Evolutionary conservation across 2,888 invertebrate genomes (phyloP).

Genomic region (Chloromyia formosa): DNA sequence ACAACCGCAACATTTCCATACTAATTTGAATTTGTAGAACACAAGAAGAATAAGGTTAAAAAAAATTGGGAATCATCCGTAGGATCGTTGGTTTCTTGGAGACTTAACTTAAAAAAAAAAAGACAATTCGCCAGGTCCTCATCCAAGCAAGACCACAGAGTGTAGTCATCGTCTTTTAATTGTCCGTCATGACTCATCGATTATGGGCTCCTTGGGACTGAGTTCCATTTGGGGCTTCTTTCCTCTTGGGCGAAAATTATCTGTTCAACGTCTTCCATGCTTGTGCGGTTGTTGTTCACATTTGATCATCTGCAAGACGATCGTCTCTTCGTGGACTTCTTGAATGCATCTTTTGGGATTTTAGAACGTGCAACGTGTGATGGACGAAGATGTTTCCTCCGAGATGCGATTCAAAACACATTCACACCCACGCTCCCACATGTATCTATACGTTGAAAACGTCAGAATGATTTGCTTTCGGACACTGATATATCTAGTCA

Average conservation of each 20-base stretch:
- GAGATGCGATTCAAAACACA: background rate
- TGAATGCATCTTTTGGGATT: conserved; percentile 5
- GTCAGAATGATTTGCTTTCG: conserved; percentile 39
- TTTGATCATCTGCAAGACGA: background rate
- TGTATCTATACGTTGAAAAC: too few species aligned
- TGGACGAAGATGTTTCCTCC: background rate
- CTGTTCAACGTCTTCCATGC: background rate
- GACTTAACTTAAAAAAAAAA: too few species aligned
- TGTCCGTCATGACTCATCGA: conserved; percentile 40
- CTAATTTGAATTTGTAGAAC: conserved; percentile 23
- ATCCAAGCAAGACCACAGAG: background rate
- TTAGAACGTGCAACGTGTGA: conserved; percentile 4
- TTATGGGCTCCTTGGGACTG: conserved; percentile 25
- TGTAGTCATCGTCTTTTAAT: conserved; percentile 43
- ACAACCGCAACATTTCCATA: background rate
- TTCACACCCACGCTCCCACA: conserved; percentile 30
- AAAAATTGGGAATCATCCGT: background rate
- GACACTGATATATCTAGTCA: background rate
- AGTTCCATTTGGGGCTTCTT: conserved; percentile 5
- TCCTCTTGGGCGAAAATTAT: background rate
- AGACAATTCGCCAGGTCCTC: conserved; percentile 11
- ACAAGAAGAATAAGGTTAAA: background rate
- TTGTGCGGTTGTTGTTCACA: too few species aligned
- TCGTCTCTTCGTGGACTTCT: background rate
- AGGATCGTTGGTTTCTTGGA: background rate